Evolutionary conservation across 2,888 invertebrate genomes (phyloP).

Genomic region (Yponomeuta cagnagella): DNA sequence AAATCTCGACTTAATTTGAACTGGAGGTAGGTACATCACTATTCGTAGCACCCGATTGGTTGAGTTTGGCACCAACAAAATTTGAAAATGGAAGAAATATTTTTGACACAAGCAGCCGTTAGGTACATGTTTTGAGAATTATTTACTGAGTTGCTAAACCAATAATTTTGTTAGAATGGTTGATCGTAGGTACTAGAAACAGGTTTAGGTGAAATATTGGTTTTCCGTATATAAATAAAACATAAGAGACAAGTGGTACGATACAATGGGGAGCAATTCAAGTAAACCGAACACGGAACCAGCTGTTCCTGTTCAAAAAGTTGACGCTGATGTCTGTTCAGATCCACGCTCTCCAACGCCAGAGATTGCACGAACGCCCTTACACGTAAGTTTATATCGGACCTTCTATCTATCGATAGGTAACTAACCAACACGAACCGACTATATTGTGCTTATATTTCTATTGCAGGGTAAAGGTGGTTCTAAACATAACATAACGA

Average conservation of each 20-base stretch:
- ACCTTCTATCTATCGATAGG: neutral
- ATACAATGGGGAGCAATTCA: slow-evolving; percentile 58
- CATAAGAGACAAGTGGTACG: neutral
- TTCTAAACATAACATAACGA: slow-evolving; percentile 63
- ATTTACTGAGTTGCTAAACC: slow-evolving; percentile 16
- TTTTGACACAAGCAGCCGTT: slow-evolving; percentile 52
- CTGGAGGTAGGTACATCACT: neutral
- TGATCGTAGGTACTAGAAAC: neutral
- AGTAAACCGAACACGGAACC: slow-evolving; percentile 51
- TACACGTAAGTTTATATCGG: slow-evolving; percentile 61
- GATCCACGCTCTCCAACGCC: slow-evolving; percentile 79
- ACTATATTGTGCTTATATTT: neutral
- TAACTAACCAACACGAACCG: neutral
- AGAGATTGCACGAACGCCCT: slow-evolving; percentile 75
- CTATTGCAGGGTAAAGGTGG: slow-evolving; percentile 55
- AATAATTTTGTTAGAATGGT: neutral
- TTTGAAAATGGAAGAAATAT: neutral
- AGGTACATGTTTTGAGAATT: slow-evolving; percentile 42
- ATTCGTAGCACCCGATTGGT: neutral
- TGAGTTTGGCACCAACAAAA: neutral
- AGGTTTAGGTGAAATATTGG: neutral
- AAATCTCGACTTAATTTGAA: neutral
- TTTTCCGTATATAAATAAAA: neutral
- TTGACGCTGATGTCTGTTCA: slow-evolving; percentile 39
- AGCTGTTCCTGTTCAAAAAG: slow-evolving; percentile 37